These are phyloP conservation scores for Aphelocoma californica DNA, from an alignment of 2,797 vertebrate genomes.

Conservation along the genomic window DNA sequence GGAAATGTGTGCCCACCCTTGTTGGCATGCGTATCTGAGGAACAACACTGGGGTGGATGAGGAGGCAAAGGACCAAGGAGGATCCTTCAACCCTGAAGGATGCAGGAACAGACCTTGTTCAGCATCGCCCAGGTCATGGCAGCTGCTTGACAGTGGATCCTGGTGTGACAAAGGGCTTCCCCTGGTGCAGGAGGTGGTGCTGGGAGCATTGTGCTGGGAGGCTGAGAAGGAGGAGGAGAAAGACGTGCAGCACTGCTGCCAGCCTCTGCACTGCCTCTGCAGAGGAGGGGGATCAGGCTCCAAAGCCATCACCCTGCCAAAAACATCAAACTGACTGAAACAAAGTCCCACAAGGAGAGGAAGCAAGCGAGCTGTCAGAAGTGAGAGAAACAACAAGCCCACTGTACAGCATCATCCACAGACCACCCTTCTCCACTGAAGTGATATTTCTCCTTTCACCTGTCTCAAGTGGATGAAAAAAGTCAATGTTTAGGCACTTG, in stretches of 20 bases:
- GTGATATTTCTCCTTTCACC: conserved; percentile 20
- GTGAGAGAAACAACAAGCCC: neutral
- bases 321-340: neutral
- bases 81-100: neutral
- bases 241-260: neutral
- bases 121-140: accelerated
- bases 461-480: neutral
- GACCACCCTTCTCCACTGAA: neutral
- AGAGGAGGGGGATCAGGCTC: neutral
- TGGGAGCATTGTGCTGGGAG: neutral
- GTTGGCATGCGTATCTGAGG: neutral
- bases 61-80: neutral
- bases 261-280: neutral
- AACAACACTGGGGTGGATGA: accelerated
- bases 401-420: conserved; percentile 8
- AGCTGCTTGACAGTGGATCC: neutral
- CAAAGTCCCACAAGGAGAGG: neutral
- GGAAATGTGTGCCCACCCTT: accelerated
- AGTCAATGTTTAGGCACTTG: neutral
- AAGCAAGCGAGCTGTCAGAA: conserved; percentile 9
- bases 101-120: neutral
- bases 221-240: neutral
- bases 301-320: neutral
- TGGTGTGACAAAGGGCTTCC: neutral
- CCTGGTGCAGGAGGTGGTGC: neutral